Base-by-base conservation (phyloP, 2,888 invertebrate genomes). In the Drosophila pegasa region DNA sequence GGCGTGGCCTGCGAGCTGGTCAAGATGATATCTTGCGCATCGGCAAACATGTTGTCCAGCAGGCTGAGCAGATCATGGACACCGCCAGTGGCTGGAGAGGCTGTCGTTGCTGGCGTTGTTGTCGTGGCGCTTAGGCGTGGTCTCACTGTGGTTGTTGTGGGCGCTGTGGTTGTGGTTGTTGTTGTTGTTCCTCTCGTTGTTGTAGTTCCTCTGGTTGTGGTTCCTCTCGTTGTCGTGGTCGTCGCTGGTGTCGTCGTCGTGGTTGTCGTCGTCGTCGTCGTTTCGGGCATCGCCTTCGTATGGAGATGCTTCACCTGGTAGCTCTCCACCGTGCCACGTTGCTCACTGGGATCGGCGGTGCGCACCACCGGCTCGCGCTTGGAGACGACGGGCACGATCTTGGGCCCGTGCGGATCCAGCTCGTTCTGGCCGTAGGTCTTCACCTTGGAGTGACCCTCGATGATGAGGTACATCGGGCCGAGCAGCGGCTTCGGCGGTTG, bases 371-470 rank as follows among this genome's bases (percentile, higher is more conserved):
- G 90, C 56, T 92, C 91, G 22, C 91, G 86, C 47, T 91, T 89
- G 2, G 90, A 87, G 45, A 91, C 89, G 14, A 92, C 87, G 6
- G 92, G 92, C 61, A 92, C 92, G 60, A 92, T 92, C 78, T 92
- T 92, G 0, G 92, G 91, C 45, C 88, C 80, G 70, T 92, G 92
- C 10, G 91, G 89, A 83, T 91, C 89, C 65, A 92, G 75, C 64
- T 91, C 91, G 56, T 89, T 90, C 0, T 95, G 95, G 14, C 96
- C 95, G 87, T 97, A 97, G 0, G 96, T 96, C 92, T 96, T 96
- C 0, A 97, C 96, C 92, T 96, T 96, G 0, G 96, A 96, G 90
- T 97, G 96, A 0, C 96, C 96, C 91, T 97, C 96, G 79, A 96
- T 96, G 29, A 97, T 96, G 25, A 96, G 93, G 87, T 96, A 96